These are phyloP conservation scores for Agrilus planipennis DNA, from an alignment of 1,140 invertebrate species.

Conservation along the genomic window DNA sequence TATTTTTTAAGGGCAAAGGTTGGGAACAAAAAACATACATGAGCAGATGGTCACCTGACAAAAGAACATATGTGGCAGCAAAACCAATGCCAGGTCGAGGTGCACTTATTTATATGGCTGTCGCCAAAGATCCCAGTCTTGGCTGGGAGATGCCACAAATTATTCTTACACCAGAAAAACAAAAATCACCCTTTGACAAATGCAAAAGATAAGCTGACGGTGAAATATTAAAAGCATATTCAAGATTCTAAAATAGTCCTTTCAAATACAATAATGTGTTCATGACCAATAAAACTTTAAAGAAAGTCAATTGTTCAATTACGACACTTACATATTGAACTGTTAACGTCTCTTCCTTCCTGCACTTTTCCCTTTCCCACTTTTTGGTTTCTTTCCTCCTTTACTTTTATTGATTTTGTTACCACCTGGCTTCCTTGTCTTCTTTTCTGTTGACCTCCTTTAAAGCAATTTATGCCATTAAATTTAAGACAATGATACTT, in stretches of 20 bases:
- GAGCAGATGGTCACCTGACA: slow-evolving; percentile 36
- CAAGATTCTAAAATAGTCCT: too few relatives aligned
- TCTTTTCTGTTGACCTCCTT: slow-evolving; percentile 38
- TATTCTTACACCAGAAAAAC: not conserved
- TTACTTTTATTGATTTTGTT: slow-evolving; percentile 34
- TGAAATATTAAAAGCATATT: too few relatives aligned
- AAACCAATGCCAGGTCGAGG: slow-evolving; percentile 37
- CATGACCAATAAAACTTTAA: too few relatives aligned
- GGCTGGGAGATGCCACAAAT: slow-evolving; percentile 33
- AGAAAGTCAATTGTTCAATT: too few relatives aligned
- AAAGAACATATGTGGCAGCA: slow-evolving; percentile 36
- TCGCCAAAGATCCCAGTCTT: slow-evolving; percentile 32
- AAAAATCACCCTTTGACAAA: too few relatives aligned
- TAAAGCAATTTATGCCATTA: too few relatives aligned
- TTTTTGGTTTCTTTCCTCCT: slow-evolving; percentile 24
- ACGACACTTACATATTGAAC: too few relatives aligned
- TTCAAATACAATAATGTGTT: too few relatives aligned
- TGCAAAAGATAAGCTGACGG: too few relatives aligned
- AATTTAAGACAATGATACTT: not conserved
- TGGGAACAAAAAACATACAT: slow-evolving; percentile 17
- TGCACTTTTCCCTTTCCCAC: slow-evolving; percentile 18
- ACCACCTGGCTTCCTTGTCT: slow-evolving; percentile 35
- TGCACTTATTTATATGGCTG: slow-evolving; percentile 39
- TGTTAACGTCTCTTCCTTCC: slow-evolving; percentile 26
- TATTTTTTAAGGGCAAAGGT: too few relatives aligned